Evolutionary conservation across 2,888 invertebrate genomes (phyloP), one percentile per base, ranked within the genome.

Genomic region (Euproctis similis): DNA sequence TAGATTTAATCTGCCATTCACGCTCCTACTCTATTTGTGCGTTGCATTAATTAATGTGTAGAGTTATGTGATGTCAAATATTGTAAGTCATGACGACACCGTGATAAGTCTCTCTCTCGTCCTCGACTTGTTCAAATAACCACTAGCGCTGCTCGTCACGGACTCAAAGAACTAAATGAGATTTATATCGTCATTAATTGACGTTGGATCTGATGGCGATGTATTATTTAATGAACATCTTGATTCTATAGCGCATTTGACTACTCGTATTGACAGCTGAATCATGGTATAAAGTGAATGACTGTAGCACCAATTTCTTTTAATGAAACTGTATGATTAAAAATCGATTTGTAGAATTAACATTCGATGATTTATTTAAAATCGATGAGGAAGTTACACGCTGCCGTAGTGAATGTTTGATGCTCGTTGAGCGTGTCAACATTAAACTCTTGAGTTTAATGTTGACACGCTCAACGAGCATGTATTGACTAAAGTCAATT

Each of bases 241-340:
- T 39, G 34, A 46, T 43, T 46, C 50, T 44, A 40, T 42, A 28
- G 34, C 34, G 36, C 36, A 39, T 34, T 14, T 24, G 30, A 22
- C 23, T 41, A 26, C 32, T 36, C 31, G 34, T 35, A 39, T 46
- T 63, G 63, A 69, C 65, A 65, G 57, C 59, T 55, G 62, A 68
- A 67, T 65, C 60, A 63, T 65, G 53, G n/a, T n/a, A 63, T 64
- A 50, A 61, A 64, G 59, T 63, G 59, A 57, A 58, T 53, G 58
- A 59, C 66, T 56, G 64, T 59, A 62, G n/a, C 52, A 63, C 51
- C 62, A 63, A 68, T 69, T 61, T 54, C 46, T 41, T 58, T 61
- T 71, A 69, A 76, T 72, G 64, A 67, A 57, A 51, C 58, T 55
- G 56, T 58, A 67, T 64, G 59, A n/a, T n/a, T n/a, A 63, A 60